Percentiles rank a stretch among this genome's conserved stretches.
Conservation (phyloP, 2,113 vertebrate species). For the Vombatus ursinus region DNA sequence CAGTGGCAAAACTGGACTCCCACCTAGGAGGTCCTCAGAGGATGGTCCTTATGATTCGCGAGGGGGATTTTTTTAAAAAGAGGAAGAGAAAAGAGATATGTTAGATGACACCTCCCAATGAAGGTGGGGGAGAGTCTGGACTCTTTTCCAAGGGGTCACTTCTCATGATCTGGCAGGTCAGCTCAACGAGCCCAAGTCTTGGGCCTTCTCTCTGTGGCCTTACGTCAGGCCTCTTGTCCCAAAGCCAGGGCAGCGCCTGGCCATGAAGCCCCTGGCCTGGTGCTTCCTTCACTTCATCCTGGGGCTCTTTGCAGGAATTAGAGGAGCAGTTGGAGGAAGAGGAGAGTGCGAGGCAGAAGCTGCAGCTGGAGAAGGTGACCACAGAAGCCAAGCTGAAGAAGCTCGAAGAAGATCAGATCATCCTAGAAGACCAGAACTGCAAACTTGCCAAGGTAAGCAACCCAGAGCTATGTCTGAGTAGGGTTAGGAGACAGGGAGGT, state of each 20-base stretch:
- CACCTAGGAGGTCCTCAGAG: neutral
- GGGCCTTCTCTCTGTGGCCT: too few species aligned
- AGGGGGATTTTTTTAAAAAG: too few species aligned
- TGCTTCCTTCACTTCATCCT: neutral
- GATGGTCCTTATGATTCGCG: too few species aligned
- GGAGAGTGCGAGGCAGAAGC: slow-evolving; percentile 95
- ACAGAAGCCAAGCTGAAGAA: slow-evolving; percentile 96
- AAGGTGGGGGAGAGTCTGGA: neutral
- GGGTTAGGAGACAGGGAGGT: rapidly evolving
- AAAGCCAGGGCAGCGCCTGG: rapidly evolving
- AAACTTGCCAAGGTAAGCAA: slow-evolving; percentile 92
- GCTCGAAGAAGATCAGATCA: slow-evolving; percentile 94
- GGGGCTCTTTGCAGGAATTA: slow-evolving; percentile 86
- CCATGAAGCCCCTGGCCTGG: neutral
- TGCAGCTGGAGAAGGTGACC: slow-evolving; percentile 98
- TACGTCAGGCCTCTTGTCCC: rapidly evolving
- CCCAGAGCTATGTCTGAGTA: rapidly evolving
- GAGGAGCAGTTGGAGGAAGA: slow-evolving; percentile 99
- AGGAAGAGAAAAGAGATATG: neutral
- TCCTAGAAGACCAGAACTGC: slow-evolving; percentile 96
- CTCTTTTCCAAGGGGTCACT: neutral
- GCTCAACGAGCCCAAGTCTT: too few species aligned
- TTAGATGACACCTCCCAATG: too few species aligned
- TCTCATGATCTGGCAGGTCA: neutral
- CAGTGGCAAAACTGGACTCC: too few species aligned